phyloP scores from a whole-genome alignment of 2,113 vertebrate species.

The Paramormyrops kingsleyae region DNA sequence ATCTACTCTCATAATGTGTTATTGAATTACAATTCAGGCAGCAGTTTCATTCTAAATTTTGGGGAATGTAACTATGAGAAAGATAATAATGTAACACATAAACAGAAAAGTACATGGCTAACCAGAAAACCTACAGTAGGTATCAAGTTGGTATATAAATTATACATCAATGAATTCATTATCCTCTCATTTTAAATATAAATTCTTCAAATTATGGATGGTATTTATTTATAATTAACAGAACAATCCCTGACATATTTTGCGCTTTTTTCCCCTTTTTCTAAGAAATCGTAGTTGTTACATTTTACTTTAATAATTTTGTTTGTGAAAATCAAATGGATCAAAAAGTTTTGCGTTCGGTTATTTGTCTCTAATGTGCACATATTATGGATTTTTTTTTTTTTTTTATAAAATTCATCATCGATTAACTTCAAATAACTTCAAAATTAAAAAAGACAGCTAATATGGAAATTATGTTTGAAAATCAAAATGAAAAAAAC shows the following conservation, averaged over 20 bases:
- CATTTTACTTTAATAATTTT: background rate
- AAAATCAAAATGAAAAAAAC: background rate
- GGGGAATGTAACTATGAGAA: background rate
- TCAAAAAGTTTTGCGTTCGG: background rate
- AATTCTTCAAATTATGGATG: background rate
- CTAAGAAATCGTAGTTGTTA: background rate
- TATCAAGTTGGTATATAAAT: background rate
- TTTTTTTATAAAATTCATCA: background rate
- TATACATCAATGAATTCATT: background rate
- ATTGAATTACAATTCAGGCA: background rate
- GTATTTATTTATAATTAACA: background rate
- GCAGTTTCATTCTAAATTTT: background rate
- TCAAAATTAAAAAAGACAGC: background rate
- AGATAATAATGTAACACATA: background rate
- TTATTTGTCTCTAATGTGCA: background rate
- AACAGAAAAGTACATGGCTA: background rate
- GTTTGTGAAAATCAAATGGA: background rate
- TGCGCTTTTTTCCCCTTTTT: background rate
- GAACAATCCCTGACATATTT: background rate
- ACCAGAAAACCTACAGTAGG: conserved; percentile 4
- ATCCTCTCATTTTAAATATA: background rate
- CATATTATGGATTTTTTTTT: background rate
- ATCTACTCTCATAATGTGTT: background rate
- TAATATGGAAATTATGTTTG: background rate
- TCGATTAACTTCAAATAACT: background rate